These are phyloP conservation scores for Parnassius smintheus DNA, from an alignment of 2,888 invertebrate species.

Conservation along the genomic window DNA sequence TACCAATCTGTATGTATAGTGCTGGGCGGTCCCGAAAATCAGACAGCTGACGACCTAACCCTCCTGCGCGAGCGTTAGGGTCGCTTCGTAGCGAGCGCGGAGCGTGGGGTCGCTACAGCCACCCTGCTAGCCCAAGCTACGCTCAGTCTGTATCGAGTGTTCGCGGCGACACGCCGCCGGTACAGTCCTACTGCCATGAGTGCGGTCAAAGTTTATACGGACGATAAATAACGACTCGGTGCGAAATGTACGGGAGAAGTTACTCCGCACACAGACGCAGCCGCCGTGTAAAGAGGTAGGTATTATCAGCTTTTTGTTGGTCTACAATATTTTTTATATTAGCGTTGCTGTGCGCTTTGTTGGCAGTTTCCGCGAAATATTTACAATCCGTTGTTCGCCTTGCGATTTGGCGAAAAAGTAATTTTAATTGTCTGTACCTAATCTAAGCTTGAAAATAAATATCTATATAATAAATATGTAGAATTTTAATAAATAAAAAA, in stretches of 20 bases:
- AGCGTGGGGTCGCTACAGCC: constrained; percentile 6
- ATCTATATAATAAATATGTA: no score
- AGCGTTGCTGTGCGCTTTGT: constrained; percentile 32
- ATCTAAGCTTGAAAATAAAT: no score
- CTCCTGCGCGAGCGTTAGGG: constrained; percentile 4
- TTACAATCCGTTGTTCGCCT: background rate
- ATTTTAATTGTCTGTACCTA: no score
- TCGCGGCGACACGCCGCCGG: constrained; percentile 9
- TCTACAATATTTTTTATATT: constrained; percentile 6
- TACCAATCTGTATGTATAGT: constrained; percentile 11
- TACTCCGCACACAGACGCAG: constrained; percentile 33
- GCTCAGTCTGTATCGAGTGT: constrained; percentile 14
- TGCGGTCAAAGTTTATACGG: constrained; percentile 59
- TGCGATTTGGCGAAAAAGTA: background rate
- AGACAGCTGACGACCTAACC: constrained; percentile 18
- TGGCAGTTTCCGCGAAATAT: constrained; percentile 32
- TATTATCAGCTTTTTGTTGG: constrained; percentile 30
- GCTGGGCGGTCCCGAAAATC: constrained; percentile 13
- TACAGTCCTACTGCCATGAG: constrained; percentile 44
- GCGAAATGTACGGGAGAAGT: constrained; percentile 46
- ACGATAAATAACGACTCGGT: constrained; percentile 43
- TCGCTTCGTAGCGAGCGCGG: background rate
- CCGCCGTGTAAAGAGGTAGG: constrained; percentile 44
- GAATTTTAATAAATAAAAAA: no score
- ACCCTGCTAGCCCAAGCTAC: constrained; percentile 7